Evolutionary conservation across 2,797 vertebrate species (phyloP), one percentile per base, ranked within the genome.

Genomic region (Agapornis canus): DNA sequence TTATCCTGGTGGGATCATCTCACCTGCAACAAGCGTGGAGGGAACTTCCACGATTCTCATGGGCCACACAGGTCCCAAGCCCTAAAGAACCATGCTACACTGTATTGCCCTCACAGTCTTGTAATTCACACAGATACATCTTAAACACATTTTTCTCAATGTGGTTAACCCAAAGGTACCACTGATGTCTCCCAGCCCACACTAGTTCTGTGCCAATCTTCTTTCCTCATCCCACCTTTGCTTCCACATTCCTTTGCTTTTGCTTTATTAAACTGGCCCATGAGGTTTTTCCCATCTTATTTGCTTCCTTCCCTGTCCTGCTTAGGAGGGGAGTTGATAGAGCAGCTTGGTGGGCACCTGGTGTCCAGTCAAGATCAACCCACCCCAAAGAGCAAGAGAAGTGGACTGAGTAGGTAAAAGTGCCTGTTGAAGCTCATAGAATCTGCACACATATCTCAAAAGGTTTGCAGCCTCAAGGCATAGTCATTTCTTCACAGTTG

Each of bases 31-130:
- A 64, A 70, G 29, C 26, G 31, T 2, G 3, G 32, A 52, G 37
- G 18, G 26, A 85, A 16, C 1, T 3, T 22, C 64, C 27, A n/a
- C 9, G 0, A 0, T 45, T 11, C 43, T 9, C 27, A 8, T 5
- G 5, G 14, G 25, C 22, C 57, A 45, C n/a, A 22, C 2, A 89
- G 15, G 4, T 35, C 26, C n/a, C 40, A 37, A 29, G 13, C 13
- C 11, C 37, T 60, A 57, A 70, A 66, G 42, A 16, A 51, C 19
- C 27, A 21, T 18, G 12, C 22, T 52, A 7, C 13, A 11, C 2
- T 3, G 4, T 12, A 17, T 35, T 70, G 43, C 13, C 21, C 43
- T 42, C 82, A 17, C 31, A 89, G 69, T 12, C 31, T 21, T 89
- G 84, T n/a, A 59, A 49, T 25, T 70, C 57, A 42, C 43, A 51